phyloP scores from a whole-genome alignment of 2,888 invertebrate genomes.

The Aleiodes testaceus region DNA sequence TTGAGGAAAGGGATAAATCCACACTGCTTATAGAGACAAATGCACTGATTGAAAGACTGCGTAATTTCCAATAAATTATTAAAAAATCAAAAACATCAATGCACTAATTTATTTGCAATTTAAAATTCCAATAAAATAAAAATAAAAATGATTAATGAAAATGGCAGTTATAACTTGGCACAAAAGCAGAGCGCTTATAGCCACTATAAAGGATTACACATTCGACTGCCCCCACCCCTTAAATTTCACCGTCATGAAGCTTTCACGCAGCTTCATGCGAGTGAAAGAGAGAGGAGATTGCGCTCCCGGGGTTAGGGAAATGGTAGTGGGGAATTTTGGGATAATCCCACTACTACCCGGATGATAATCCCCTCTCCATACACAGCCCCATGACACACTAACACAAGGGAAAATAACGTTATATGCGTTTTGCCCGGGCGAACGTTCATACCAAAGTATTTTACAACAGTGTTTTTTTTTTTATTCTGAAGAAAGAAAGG shows the following conservation, averaged over 20 bases:
- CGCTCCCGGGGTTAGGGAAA: slow-evolving; percentile 22
- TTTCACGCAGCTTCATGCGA: slow-evolving; percentile 21
- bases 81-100: no score
- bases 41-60: neutral
- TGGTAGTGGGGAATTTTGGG: slow-evolving; percentile 49
- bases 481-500: neutral
- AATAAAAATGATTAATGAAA: slow-evolving; percentile 17
- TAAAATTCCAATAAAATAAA: no score
- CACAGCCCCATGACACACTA: slow-evolving; percentile 6
- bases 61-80: neutral
- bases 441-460: neutral
- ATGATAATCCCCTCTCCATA: slow-evolving; percentile 63
- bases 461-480: no score
- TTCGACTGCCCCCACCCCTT: slow-evolving; percentile 16
- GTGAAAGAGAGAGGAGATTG: neutral
- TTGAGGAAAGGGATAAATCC: slow-evolving; percentile 5
- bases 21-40: slow-evolving; percentile 26
- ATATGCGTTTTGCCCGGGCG: slow-evolving; percentile 18
- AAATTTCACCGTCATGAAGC: neutral
- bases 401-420: neutral
- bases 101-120: no score
- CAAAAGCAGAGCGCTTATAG: slow-evolving; percentile 29
- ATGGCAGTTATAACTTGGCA: slow-evolving; percentile 25
- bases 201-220: slow-evolving; percentile 38
- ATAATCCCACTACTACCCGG: slow-evolving; percentile 71